These are phyloP conservation scores for Muraenolepis orangiensis DNA, from an alignment of 2,797 vertebrate species.

Conservation along the genomic window DNA sequence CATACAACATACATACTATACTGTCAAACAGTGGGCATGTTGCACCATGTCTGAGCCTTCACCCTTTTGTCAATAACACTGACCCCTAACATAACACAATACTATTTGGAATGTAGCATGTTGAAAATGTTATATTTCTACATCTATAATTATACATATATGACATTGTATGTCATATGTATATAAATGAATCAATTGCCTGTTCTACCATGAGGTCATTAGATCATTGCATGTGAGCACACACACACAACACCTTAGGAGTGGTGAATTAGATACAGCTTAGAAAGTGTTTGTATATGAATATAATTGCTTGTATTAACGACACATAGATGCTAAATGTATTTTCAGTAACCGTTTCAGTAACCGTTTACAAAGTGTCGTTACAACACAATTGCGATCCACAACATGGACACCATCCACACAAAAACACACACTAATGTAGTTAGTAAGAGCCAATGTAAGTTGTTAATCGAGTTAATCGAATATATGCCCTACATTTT, in stretches of 20 bases:
- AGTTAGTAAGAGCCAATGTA: background rate
- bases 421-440: background rate
- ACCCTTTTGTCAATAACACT: background rate
- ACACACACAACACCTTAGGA: background rate
- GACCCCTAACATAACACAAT: background rate
- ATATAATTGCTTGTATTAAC: background rate
- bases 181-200: background rate
- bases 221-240: background rate
- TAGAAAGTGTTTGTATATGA: background rate
- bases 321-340: background rate
- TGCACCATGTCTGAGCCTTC: background rate
- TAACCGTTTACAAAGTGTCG: background rate
- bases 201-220: background rate
- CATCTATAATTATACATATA: no score
- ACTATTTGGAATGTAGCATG: background rate
- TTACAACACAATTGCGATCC: background rate
- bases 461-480: background rate
- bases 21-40: background rate
- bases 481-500: background rate
- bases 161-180: background rate
- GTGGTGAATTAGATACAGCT: background rate
- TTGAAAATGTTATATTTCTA: background rate
- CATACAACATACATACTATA: background rate
- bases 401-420: no score
- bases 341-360: background rate